Base-by-base conservation (phyloP, 2,113 vertebrate genomes). In the Rhabdomys dilectus region DNA sequence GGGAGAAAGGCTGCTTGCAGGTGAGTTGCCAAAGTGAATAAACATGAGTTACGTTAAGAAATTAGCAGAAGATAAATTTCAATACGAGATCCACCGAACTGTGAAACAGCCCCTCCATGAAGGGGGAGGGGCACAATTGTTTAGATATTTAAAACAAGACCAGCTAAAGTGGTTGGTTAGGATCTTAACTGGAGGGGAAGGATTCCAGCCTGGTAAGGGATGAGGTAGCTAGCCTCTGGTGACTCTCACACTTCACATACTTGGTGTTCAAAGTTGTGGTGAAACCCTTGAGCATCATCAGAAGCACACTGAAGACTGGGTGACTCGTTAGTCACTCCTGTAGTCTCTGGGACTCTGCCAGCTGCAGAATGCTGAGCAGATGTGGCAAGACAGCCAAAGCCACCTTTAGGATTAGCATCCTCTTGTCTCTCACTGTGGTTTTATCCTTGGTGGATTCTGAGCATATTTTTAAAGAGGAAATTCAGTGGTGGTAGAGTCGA, bases 381-480 rank as follows among this genome's bases (percentile, higher is more conserved):
- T 96, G 94, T 94, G 77, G 89, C 77, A 72, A 91, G 94, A 92
- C 60, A 86, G 95, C 39, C 24, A 89, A 96, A 89, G 48, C 39
- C 29, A 75, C 88, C 88, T 78, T 90, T 95, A 45, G 86, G 92
- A 95, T 78, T 93, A 56, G 56, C n/a, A 64, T 84, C 58, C 89
- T 95, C 84, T 93, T 70, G 78, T 96, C 70, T 97, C 96, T 98
- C 95, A 82, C 64, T 91, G 62, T 92, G 77, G 31, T 87, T 96
- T 97, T 88, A 96, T 96, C 86, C 70, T 81, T 95, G 91, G 75
- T 89, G 91, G 87, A 86, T 81, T 90, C 31, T 66, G 81, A 84
- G 62, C 92, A 72, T 85, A 92, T 96, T 97, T 97, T 97, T 90
- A 97, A 97, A 98, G 96, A 75, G 62, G 53, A 97, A 85, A 48